Base-by-base conservation (phyloP, 2,797 vertebrate species). In the Macrochelys suwanniensis region DNA sequence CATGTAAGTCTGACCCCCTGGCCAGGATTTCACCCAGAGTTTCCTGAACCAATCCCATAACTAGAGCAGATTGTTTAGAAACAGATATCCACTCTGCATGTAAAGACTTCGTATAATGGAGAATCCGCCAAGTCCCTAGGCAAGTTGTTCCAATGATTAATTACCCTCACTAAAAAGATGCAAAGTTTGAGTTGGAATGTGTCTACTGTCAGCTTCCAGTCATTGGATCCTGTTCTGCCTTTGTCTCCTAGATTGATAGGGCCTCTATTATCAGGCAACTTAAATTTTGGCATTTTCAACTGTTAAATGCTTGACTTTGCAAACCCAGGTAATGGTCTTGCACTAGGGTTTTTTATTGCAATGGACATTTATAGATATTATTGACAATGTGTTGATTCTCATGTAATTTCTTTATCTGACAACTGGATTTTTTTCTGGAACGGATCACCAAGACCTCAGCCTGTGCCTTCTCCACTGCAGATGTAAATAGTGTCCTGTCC, bases 31-130 rank as follows among this genome's bases (percentile, higher is more conserved):
- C 54, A 37, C 5, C 19, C 2, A 33, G 76, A 3, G 33, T 83
- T 65, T 45, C 77, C 56, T 6, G 17, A 45, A 45, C 0, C 0
- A 1, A 86, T 6, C n/a, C 21, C n/a, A 15, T 80, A 80, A 89
- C 15, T 28, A 28, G 6, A 71, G 71, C 71, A 74, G 45, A 45
- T 3, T 80, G 37, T 84, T 53, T 15, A 42, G 49, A 84, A 68
- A 21, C 33, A 42, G 17, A 28, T 37, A 42, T 59, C 68, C 65
- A 57, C 47, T 42, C 7, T 51, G 12, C 5, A 47, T 28, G 23
- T 77, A 19, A 45, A 45, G 50, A 28, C 37, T 84, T 59, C 23
- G 37, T 37, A 37, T 9, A n/a, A 51, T 23, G 1, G 6, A 7
- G 53, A 89, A 45, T 65, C 77, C 31, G 65, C 19, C 37, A 71